These are phyloP conservation scores for Phragmatobia fuliginosa DNA, from an alignment of 2,888 invertebrate genomes.

Conservation along the genomic window DNA sequence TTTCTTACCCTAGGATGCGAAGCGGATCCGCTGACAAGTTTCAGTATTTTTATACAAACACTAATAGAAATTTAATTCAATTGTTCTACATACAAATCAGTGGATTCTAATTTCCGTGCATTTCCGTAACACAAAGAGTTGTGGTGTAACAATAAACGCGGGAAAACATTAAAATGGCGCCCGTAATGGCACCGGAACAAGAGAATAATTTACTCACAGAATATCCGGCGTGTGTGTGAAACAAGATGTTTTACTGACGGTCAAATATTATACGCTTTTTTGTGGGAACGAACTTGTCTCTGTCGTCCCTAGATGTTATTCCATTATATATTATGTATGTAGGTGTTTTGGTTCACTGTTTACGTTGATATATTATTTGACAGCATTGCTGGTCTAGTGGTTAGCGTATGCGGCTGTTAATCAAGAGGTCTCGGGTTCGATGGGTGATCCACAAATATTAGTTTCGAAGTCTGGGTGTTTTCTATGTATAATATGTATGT, in stretches of 20 bases:
- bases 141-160: constrained; percentile 32
- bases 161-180: constrained; percentile 36
- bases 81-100: constrained; percentile 1
- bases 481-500: no score
- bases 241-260: constrained; percentile 18
- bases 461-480: no score
- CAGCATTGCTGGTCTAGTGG: no score
- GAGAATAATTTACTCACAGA: constrained; percentile 27
- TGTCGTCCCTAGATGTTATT: neutral
- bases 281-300: neutral
- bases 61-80: neutral
- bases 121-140: constrained; percentile 26
- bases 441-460: no score
- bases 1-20: no score
- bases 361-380: no score
- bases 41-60: no score
- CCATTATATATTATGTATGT: neutral
- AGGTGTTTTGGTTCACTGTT: neutral
- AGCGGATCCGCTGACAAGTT: no score
- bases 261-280: constrained; percentile 10
- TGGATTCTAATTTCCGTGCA: neutral
- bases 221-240: constrained; percentile 20
- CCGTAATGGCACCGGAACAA: constrained; percentile 21
- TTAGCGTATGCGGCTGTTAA: no score
- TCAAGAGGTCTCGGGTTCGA: no score